Evolutionary conservation across 2,113 vertebrate species (phyloP).

Genomic region (Ctenomys sociabilis): DNA sequence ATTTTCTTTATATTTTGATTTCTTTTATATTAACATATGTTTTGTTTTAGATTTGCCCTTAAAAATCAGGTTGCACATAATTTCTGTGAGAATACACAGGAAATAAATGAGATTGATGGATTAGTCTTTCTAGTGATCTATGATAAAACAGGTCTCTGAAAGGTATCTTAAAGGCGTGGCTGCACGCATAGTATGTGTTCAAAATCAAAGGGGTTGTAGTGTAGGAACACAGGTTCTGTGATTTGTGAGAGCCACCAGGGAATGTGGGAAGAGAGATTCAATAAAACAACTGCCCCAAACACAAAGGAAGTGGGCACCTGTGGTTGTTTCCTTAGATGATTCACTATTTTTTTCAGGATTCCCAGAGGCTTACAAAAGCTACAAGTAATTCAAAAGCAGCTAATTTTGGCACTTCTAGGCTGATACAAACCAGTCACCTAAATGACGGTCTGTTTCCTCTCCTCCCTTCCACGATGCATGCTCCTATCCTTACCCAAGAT

Average conservation of each 20-base stretch:
- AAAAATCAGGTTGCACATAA: neutral
- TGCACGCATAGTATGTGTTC: too few species aligned
- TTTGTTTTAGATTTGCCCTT: neutral
- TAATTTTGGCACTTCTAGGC: neutral
- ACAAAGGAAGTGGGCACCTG: neutral
- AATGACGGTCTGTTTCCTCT: neutral
- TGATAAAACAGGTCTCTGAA: neutral
- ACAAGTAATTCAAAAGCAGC: neutral
- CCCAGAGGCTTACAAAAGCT: neutral
- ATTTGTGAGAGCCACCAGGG: neutral
- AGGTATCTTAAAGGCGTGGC: neutral
- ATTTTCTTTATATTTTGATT: neutral
- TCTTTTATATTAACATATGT: neutral
- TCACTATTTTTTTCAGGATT: neutral
- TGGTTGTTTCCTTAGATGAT: neutral
- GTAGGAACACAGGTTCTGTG: accelerated
- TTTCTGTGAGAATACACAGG: neutral
- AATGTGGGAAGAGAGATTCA: accelerated
- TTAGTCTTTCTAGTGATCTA: neutral
- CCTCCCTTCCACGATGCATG: neutral
- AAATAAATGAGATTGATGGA: neutral
- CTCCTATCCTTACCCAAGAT: neutral
- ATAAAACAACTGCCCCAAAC: neutral
- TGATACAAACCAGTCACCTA: neutral
- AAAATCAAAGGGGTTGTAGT: neutral